These are phyloP conservation scores for Leptodactylus fallax DNA, from an alignment of 2,797 vertebrate species.

Conservation along the genomic window DNA sequence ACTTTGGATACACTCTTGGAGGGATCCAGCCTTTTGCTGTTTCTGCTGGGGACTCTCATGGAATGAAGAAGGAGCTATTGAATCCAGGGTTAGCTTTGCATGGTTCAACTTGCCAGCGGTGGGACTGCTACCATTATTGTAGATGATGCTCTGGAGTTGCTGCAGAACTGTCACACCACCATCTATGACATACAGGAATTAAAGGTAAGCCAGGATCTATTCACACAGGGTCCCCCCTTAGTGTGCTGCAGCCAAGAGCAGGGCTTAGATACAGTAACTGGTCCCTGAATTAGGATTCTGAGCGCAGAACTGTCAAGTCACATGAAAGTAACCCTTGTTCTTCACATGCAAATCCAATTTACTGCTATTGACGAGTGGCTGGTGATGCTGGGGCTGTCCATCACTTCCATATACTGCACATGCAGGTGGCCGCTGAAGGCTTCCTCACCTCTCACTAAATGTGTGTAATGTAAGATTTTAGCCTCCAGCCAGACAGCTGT, in stretches of 20 bases:
- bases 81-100: conserved; percentile 69
- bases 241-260: neutral
- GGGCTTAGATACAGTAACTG: conserved; percentile 25
- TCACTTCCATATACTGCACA: neutral
- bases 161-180: conserved; percentile 47
- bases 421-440: conserved; percentile 33
- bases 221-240: neutral
- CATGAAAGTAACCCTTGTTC: conserved; percentile 61
- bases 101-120: conserved; percentile 65
- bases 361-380: conserved; percentile 18
- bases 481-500: conserved; percentile 48
- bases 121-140: conserved; percentile 65
- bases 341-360: conserved; percentile 57
- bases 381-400: conserved; percentile 13
- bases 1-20: conserved; percentile 43
- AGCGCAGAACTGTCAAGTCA: conserved; percentile 56
- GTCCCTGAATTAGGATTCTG: conserved; percentile 29
- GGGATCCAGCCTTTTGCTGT: neutral
- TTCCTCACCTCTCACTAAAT: conserved; percentile 39
- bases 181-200: conserved; percentile 59
- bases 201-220: conserved; percentile 66
- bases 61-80: conserved; percentile 66
- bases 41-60: conserved; percentile 56
- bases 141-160: conserved; percentile 66
- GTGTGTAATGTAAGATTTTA: conserved; percentile 24